Percentiles rank a stretch among this genome's conserved stretches.
These are phyloP conservation scores for Eleutherodactylus coqui DNA, from an alignment of 2,797 vertebrate species.

Conservation along the genomic window DNA sequence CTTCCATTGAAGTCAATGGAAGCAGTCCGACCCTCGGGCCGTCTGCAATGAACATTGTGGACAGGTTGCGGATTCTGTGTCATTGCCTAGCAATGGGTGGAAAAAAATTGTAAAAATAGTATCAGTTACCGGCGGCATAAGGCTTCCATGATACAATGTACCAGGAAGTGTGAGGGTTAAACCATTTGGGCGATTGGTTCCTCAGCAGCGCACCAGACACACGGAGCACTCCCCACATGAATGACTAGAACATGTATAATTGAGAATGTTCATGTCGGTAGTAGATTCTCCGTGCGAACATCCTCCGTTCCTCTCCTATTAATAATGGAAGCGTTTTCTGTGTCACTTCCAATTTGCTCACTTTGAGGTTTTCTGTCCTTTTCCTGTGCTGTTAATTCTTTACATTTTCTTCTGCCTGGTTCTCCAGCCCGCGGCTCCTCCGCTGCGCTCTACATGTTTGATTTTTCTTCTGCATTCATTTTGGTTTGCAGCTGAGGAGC, in stretches of 20 bases:
- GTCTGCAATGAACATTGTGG: no score
- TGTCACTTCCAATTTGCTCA: slow-evolving; percentile 54
- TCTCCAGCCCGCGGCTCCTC: slow-evolving; percentile 37
- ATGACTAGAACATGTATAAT: slow-evolving; percentile 36
- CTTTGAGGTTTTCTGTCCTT: slow-evolving; percentile 29
- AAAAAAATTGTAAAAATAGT: no score
- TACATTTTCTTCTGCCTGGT: slow-evolving; percentile 45
- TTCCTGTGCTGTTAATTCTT: slow-evolving; percentile 42
- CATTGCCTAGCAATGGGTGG: no score
- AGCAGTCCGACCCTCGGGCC: no score
- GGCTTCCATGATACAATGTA: neutral
- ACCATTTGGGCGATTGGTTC: slow-evolving; percentile 13
- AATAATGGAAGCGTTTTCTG: slow-evolving; percentile 47
- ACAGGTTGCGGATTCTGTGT: no score
- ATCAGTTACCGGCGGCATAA: neutral
- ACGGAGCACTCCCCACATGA: slow-evolving; percentile 19
- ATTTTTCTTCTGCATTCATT: slow-evolving; percentile 10
- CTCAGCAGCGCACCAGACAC: slow-evolving; percentile 15
- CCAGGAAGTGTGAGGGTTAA: neutral
- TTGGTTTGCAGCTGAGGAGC: neutral
- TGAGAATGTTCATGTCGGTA: slow-evolving; percentile 23
- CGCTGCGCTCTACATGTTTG: neutral
- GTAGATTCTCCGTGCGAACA: slow-evolving; percentile 11
- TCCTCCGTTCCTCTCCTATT: slow-evolving; percentile 21
- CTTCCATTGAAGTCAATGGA: no score